Evolutionary conservation across 2,113 vertebrate genomes (phyloP), one percentile per base, ranked within the genome.

Genomic region (Myocastor coypus): DNA sequence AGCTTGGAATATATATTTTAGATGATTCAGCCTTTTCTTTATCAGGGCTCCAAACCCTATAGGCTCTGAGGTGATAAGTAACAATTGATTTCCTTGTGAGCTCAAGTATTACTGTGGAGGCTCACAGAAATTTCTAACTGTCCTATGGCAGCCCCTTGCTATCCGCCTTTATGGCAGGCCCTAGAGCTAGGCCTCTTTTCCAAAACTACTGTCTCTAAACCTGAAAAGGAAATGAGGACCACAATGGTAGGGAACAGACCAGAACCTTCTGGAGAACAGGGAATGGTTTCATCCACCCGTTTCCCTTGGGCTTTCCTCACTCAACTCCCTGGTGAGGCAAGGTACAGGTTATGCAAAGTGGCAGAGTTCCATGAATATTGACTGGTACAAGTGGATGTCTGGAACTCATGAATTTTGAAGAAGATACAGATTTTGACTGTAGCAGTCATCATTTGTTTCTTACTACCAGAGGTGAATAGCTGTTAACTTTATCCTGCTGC

Each of bases 1-100:
- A 2, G n/a, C 50, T 75, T 55, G 81, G 75, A 89, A 68, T 12
- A 4, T 2, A 4, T 30, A 24, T 84, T 93, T 75, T 69, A 88
- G 55, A 52, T 88, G 87, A 94, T 32, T 94, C 92, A 90, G 50
- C 37, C 42, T 84, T 84, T 93, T 93, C 81, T 91, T 63, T n/a
- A 64, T 80, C 42, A 7, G 4, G 19, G 84, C 52, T 90, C 73
- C 59, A 55, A 22, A 42, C 9, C 52, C 57, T 19, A 19, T 34
- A 75, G 77, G 84, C 46, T 52, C 64, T 80, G 50, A 61, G 50
- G 50, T 93, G 57, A 28, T 80, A 80, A 55, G 52, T 52, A 52
- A 78, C 26, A 50, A 63, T 57, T 32, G 32, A 78, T 40, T 92
- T 94, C 42, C 68, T 37, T 11, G 40, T 81, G 68, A 85, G 37